Evolutionary conservation across 2,797 vertebrate species (phyloP).

Genomic region (Sylvia borin): DNA sequence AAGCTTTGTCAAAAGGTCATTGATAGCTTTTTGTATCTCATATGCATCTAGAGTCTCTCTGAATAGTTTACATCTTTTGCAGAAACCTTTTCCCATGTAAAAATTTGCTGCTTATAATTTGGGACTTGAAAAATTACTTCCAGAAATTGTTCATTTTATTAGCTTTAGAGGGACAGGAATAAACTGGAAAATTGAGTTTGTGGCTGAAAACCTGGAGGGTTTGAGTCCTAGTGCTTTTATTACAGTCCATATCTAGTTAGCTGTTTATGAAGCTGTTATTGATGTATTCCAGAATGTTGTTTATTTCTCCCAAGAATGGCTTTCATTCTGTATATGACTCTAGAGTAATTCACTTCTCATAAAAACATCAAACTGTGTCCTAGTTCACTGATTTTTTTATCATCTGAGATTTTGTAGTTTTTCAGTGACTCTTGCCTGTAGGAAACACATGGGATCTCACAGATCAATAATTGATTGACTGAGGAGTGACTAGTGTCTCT

Average conservation of each 20-base stretch:
- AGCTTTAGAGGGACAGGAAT: neutral
- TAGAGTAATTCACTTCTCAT: neutral
- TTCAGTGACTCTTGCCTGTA: neutral
- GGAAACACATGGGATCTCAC: neutral
- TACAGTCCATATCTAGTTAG: neutral
- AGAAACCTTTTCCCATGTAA: neutral
- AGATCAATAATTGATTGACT: neutral
- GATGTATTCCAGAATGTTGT: conserved; percentile 11
- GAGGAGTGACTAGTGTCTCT: neutral
- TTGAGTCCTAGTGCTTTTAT: neutral
- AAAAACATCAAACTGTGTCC: neutral
- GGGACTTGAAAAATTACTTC: neutral
- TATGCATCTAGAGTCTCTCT: neutral
- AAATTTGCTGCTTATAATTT: neutral
- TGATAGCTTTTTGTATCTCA: neutral
- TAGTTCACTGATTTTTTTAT: neutral
- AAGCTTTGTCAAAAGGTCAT: neutral
- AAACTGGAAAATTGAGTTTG: conserved; percentile 3
- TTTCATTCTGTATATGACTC: neutral
- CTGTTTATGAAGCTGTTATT: neutral
- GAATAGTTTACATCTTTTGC: neutral
- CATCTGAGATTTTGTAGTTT: neutral
- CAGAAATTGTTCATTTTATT: neutral
- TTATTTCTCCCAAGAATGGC: neutral
- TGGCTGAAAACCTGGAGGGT: neutral